Base-by-base conservation (phyloP, 2,888 invertebrate species). In the Seira sanloemensis region DNA sequence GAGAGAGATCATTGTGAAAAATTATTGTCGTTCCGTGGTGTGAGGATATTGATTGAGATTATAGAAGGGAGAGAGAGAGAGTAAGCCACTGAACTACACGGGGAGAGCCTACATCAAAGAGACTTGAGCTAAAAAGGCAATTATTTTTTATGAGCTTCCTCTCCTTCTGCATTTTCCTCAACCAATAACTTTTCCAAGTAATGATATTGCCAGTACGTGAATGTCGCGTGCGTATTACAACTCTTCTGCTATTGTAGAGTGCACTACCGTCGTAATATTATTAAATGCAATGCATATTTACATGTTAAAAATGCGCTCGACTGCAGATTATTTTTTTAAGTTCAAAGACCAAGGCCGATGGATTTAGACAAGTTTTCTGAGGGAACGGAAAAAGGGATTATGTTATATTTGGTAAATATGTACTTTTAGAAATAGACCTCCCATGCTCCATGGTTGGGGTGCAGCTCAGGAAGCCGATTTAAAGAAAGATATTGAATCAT, bases 81-180 rank as follows among this genome's bases (percentile, higher is more conserved):
- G 58, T 58, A n/a, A n/a, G n/a, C n/a, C n/a, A n/a, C n/a, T 9
- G 37, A 37, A 5, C 12, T 37, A 37, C 16, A 58, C 58, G 18
- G 12, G 12, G n/a, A 58, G n/a, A 58, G n/a, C 5, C 58, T 58
- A 58, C 58, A 58, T 58, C 58, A 58, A 58, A 58, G 58, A 58
- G 58, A 58, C 2, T n/a, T 58, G n/a, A 58, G 58, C 58, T 58
- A 68, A 74, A 80, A 69, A 67, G 80, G 74, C 71, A 80, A 80
- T 80, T 80, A 80, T 80, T 80, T 80, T 80, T 80, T 80, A 80
- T 80, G 80, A 58, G 73, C 68, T 80, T 80, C 80, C 74, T 72
- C 16, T 71, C 37, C 18, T 18, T 26, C 7, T 19, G 9, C 2
- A 16, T 26, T 26, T 24, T 4, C 68, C 16, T 72, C 72, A 72